Conservation (phyloP, 2,888 invertebrate species). For the Phaedon cochleariae region DNA sequence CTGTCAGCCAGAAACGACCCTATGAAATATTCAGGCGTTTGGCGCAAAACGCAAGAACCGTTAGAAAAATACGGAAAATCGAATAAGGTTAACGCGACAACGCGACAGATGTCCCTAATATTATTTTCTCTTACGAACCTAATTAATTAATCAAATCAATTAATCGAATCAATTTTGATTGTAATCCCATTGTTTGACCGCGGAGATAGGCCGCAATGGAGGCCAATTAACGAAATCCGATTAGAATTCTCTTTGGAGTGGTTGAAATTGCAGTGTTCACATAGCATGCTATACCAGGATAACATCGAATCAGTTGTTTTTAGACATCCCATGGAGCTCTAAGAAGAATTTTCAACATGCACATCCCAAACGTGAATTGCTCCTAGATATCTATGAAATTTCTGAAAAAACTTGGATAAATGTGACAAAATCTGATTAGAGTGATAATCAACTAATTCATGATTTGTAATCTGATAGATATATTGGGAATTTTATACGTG, state of each 20-base stretch:
- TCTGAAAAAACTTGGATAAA: no score
- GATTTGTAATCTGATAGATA: no score
- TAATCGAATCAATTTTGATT: constrained; percentile 42
- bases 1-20: background rate
- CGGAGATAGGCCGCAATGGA: constrained; percentile 41
- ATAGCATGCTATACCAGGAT: constrained; percentile 13
- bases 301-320: constrained; percentile 18
- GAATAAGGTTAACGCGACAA: constrained; percentile 3
- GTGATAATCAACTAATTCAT: no score
- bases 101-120: constrained; percentile 21
- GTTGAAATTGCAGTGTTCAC: constrained; percentile 21
- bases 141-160: constrained; percentile 45
- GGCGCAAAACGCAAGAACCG: background rate
- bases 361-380: no score
- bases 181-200: constrained; percentile 45
- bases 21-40: background rate
- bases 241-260: constrained; percentile 42
- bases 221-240: constrained; percentile 50
- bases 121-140: constrained; percentile 35
- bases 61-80: background rate
- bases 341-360: no score
- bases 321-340: background rate
- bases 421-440: no score
- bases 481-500: no score
- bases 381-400: no score